Evolutionary conservation across 2,888 invertebrate species (phyloP).

Genomic region (Apodemia zela): DNA sequence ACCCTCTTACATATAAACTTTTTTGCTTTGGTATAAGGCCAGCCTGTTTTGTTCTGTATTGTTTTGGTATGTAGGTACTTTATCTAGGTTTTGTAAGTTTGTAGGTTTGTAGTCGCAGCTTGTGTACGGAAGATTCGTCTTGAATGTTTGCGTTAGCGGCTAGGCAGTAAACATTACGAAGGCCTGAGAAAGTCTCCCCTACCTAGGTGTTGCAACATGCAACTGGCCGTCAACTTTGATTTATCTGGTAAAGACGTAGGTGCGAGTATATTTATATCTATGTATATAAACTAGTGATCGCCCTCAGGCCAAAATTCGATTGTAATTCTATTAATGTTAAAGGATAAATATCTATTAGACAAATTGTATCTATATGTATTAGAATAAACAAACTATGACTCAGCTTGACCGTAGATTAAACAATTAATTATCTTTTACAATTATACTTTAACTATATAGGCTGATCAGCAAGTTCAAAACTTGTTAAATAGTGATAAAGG

Average conservation of each 20-base stretch:
- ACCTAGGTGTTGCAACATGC: conserved; percentile 48
- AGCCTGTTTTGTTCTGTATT: neutral
- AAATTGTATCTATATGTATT: no score
- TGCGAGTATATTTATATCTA: neutral
- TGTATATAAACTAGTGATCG: no score
- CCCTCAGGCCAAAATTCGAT: no score
- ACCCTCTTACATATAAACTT: neutral
- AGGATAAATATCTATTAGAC: no score
- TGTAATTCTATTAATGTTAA: no score
- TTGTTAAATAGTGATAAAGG: no score
- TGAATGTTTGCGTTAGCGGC: conserved; percentile 27
- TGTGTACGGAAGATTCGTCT: conserved; percentile 9
- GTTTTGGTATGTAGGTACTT: no score
- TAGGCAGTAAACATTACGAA: conserved; percentile 26
- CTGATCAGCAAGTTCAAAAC: no score
- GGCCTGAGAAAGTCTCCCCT: conserved; percentile 58
- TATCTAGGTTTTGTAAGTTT: neutral
- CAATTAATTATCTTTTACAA: no score
- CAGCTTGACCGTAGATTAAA: no score
- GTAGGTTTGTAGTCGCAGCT: neutral
- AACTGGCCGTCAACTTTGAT: conserved; percentile 15
- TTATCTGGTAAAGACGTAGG: neutral
- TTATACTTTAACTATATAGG: no score
- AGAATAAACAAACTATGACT: no score
- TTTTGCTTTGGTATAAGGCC: neutral